These are phyloP conservation scores for Gorilla gorilla DNA, from an alignment of 2,113 vertebrate genomes.

Conservation along the genomic window DNA sequence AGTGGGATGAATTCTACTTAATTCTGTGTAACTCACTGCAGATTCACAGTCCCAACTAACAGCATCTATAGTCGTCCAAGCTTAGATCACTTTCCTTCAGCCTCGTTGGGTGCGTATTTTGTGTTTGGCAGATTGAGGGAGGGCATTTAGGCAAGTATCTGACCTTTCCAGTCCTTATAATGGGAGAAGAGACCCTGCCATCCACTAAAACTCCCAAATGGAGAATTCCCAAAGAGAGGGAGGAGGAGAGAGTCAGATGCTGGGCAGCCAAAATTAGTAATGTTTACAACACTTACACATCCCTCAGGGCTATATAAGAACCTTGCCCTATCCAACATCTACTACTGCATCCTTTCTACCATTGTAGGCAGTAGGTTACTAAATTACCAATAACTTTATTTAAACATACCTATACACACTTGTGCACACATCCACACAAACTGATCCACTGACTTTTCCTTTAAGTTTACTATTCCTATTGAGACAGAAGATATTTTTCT, in stretches of 20 bases:
- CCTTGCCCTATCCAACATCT: not conserved
- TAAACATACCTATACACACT: not conserved
- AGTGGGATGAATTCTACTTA: not conserved
- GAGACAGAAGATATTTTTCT: not conserved
- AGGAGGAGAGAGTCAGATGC: not conserved
- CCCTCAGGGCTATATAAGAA: not conserved
- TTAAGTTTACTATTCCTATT: not conserved
- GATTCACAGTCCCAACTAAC: not conserved
- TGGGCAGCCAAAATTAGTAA: not conserved
- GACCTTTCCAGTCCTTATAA: not conserved
- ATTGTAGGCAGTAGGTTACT: not conserved
- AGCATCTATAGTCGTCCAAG: not conserved
- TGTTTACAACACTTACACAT: not conserved
- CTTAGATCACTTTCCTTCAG: not conserved
- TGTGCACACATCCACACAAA: not conserved
- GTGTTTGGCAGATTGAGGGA: not conserved
- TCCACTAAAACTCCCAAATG: not conserved
- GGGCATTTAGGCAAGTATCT: not conserved
- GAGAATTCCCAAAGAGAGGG: not conserved
- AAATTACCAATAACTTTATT: not conserved
- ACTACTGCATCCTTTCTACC: not conserved
- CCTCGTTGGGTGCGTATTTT: not conserved
- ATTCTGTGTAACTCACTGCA: not conserved
- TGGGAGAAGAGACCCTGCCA: not conserved
- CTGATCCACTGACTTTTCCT: not conserved